Percentiles rank a stretch among this genome's conserved stretches.
These are phyloP conservation scores for Cotesia congregata DNA, from an alignment of 2,888 invertebrate species.

Conservation along the genomic window DNA sequence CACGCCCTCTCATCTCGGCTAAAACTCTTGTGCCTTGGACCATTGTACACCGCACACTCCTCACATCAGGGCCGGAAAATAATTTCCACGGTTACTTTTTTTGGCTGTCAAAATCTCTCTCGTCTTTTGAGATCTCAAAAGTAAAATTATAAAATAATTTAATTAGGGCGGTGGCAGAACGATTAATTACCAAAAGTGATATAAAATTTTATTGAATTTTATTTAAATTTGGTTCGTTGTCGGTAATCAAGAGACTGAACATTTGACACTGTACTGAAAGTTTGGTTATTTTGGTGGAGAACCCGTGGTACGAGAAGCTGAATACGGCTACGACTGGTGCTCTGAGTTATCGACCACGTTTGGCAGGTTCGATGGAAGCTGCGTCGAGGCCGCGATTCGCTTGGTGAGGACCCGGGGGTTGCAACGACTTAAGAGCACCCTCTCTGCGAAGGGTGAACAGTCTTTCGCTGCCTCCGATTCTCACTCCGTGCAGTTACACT, in stretches of 20 bases:
- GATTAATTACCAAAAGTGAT: not conserved
- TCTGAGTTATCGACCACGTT: constrained; percentile 41
- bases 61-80: constrained; percentile 32
- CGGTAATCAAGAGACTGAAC: too few species aligned
- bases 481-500: constrained; percentile 8
- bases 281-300: not conserved
- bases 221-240: too few species aligned
- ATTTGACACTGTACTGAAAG: constrained; percentile 9
- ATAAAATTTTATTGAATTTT: too few species aligned
- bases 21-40: constrained; percentile 21
- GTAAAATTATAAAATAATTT: too few species aligned
- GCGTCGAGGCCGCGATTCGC: constrained; percentile 36
- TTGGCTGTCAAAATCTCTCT: too few species aligned
- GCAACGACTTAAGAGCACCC: constrained; percentile 23
- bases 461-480: constrained; percentile 24
- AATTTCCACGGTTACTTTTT: constrained; percentile 9
- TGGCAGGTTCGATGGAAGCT: constrained; percentile 37
- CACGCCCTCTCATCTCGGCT: constrained; percentile 25
- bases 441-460: constrained; percentile 28
- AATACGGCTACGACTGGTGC: constrained; percentile 38
- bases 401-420: constrained; percentile 31
- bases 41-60: constrained; percentile 14
- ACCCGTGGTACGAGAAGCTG: not conserved
- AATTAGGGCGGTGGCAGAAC: too few species aligned
- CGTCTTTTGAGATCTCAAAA: too few species aligned